A percentile compares a stretch with the other conserved stretches of the same genome.
These are phyloP conservation scores for Tricholauxania praeusta DNA, from an alignment of 2,888 invertebrate genomes.

Conservation along the genomic window DNA sequence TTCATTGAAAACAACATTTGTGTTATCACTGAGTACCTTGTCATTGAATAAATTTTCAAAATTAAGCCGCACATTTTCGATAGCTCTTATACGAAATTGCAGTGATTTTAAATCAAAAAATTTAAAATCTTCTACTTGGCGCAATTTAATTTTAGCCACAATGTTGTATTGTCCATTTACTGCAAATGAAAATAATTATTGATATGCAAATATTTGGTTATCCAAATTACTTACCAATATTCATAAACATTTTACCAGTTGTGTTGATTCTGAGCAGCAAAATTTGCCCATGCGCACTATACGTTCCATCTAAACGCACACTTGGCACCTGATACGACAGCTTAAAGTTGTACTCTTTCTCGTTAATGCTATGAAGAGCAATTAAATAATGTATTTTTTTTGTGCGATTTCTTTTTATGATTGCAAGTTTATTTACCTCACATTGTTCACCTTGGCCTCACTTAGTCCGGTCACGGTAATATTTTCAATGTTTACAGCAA, in stretches of 20 bases:
- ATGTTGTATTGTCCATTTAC: slow-evolving; percentile 38
- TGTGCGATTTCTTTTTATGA: too few species aligned
- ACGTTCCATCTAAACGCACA: slow-evolving; percentile 34
- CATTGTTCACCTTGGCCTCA: slow-evolving; percentile 33
- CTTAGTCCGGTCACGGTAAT: slow-evolving; percentile 40
- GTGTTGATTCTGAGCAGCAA: slow-evolving; percentile 35
- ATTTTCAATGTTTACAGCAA: slow-evolving; percentile 35
- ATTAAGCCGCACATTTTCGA: slow-evolving; percentile 31
- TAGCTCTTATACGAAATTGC: slow-evolving; percentile 32
- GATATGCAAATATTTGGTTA: background rate
- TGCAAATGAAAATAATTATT: background rate
- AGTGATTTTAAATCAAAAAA: slow-evolving; percentile 41
- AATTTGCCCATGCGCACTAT: slow-evolving; percentile 34
- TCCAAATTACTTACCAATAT: slow-evolving; percentile 33
- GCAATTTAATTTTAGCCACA: slow-evolving; percentile 32
- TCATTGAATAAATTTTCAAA: slow-evolving; percentile 41
- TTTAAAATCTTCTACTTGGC: slow-evolving; percentile 23
- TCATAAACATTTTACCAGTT: slow-evolving; percentile 39
- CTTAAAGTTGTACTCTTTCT: slow-evolving; percentile 40
- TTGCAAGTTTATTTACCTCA: slow-evolving; percentile 29
- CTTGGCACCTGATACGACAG: slow-evolving; percentile 35
- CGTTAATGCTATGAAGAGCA: slow-evolving; percentile 24
- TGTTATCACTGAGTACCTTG: slow-evolving; percentile 38
- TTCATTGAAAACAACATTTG: slow-evolving; percentile 39
- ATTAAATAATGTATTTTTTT: background rate